phyloP scores from a whole-genome alignment of 2,888 invertebrate species.

The Ramazzottius varieornatus region DNA sequence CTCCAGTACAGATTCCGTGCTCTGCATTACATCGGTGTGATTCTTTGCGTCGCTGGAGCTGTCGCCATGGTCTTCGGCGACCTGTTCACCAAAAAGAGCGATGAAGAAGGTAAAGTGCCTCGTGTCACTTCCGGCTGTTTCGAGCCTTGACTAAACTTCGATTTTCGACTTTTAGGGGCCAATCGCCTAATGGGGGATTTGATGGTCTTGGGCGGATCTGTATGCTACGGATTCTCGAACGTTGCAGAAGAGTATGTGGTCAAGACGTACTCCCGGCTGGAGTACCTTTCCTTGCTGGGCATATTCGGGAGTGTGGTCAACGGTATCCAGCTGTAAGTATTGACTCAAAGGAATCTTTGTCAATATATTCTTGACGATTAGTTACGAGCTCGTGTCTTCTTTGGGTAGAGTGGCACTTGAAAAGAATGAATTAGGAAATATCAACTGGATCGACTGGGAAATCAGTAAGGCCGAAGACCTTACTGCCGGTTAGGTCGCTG shows the following conservation, averaged over 20 bases:
- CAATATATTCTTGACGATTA: neutral
- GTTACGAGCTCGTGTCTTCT: neutral
- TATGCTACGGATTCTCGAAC: conserved; percentile 49
- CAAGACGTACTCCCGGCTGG: conserved; percentile 44
- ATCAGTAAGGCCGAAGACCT: conserved; percentile 14
- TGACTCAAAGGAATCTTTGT: neutral
- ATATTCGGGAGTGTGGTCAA: conserved; percentile 49
- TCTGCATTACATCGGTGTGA: conserved; percentile 49
- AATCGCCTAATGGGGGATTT: conserved; percentile 55
- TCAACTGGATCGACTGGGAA: conserved; percentile 36
- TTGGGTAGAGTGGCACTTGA: conserved; percentile 33
- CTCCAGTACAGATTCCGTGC: conserved; percentile 44
- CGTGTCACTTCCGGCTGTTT: neutral
- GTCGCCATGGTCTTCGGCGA: conserved; percentile 59
- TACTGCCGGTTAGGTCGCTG: neutral
- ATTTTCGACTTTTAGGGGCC: conserved; percentile 33
- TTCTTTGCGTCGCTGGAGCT: conserved; percentile 49
- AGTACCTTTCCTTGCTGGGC: conserved; percentile 54
- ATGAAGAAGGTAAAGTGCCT: conserved; percentile 11
- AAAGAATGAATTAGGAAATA: conserved; percentile 36
- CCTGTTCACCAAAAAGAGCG: conserved; percentile 29
- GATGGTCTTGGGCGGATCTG: conserved; percentile 47
- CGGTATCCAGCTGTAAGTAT: conserved; percentile 45
- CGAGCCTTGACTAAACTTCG: neutral
- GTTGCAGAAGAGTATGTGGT: conserved; percentile 53